Conservation (phyloP, 2,888 invertebrate genomes). For the Dinocampus coccinellae region DNA sequence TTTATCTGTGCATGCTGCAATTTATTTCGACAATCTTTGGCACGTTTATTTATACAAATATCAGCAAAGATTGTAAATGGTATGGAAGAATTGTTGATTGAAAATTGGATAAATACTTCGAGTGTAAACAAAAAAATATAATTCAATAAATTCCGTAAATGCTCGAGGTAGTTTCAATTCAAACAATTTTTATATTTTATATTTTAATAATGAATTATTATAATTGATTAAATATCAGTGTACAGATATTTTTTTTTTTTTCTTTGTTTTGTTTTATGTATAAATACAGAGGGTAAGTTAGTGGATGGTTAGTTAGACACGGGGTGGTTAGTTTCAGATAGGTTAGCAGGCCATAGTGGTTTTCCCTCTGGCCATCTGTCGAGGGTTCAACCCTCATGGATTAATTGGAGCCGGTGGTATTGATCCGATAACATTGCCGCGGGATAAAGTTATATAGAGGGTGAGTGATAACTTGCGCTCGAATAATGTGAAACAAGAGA, state of each 20-base stretch:
- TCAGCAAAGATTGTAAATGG: no score
- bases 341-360: conserved; percentile 47
- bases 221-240: not conserved
- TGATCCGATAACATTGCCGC: conserved; percentile 60
- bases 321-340: conserved; percentile 38
- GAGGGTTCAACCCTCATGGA: conserved; percentile 60
- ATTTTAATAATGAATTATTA: not conserved
- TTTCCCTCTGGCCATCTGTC: conserved; percentile 61
- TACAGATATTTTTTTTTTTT: no score
- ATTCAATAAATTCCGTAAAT: not conserved
- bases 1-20: not conserved
- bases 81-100: no score
- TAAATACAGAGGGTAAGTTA: not conserved
- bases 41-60: no score
- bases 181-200: not conserved
- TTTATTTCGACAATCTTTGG: not conserved
- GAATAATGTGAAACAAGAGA: conserved; percentile 28
- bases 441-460: conserved; percentile 39
- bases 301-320: conserved; percentile 29
- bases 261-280: no score
- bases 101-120: no score
- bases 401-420: conserved; percentile 64
- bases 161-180: not conserved
- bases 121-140: not conserved
- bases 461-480: conserved; percentile 22